A percentile compares a stretch with the other conserved stretches of the same genome.
These are phyloP conservation scores for Ophion ellenae DNA, from an alignment of 2,888 invertebrate species.

Conservation along the genomic window DNA sequence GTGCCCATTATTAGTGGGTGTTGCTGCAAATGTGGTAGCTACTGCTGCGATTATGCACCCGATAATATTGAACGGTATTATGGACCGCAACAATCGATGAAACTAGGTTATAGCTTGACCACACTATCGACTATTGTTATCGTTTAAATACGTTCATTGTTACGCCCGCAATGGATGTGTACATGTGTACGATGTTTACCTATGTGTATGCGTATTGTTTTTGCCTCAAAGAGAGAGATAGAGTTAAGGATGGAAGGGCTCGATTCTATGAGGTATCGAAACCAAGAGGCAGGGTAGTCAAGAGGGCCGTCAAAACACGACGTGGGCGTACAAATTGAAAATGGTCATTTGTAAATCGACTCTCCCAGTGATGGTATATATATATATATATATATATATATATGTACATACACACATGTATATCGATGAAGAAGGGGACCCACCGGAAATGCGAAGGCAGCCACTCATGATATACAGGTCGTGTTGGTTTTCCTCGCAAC, in stretches of 20 bases:
- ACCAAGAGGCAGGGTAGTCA: not conserved
- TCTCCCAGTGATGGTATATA: constrained; percentile 55
- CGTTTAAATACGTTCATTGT: constrained; percentile 20
- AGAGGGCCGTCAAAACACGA: constrained; percentile 21
- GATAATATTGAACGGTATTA: not conserved
- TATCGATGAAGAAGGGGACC: not conserved
- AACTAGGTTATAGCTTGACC: constrained; percentile 34
- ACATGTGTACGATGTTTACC: too few relatives aligned
- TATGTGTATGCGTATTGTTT: constrained; percentile 20
- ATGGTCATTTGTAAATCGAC: constrained; percentile 77
- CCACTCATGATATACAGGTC: not conserved
- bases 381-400: not conserved
- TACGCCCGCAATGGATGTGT: not conserved
- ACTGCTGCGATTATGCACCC: not conserved
- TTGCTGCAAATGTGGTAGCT: too few relatives aligned
- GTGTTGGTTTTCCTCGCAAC: constrained; percentile 20
- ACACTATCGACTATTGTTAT: constrained; percentile 15
- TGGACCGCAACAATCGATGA: constrained; percentile 5
- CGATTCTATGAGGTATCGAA: not conserved
- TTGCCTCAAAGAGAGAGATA: not conserved
- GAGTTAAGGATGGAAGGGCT: not conserved
- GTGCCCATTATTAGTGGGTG: too few relatives aligned
- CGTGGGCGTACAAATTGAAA: constrained; percentile 70
- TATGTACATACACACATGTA: not conserved
- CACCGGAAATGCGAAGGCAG: constrained; percentile 49